Conservation (phyloP, 2,888 invertebrate genomes). For the Lasioglossum zephyrum region DNA sequence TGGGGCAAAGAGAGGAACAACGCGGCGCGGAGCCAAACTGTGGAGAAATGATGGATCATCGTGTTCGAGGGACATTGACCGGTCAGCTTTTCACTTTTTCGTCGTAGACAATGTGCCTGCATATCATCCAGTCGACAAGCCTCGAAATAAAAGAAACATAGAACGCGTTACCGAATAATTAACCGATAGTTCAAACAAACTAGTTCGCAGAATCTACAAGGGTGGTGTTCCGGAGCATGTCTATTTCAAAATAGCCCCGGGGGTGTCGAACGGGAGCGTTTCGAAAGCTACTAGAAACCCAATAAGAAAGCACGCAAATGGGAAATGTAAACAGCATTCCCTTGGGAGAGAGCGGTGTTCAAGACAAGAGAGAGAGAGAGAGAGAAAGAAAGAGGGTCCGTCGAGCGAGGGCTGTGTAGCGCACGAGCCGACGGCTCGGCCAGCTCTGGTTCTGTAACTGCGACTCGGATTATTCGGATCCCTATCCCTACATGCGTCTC, state of each 20-base stretch:
- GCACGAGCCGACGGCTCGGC: constrained; percentile 82
- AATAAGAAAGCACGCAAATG: constrained; percentile 5
- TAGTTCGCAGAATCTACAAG: neutral
- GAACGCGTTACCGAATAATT: constrained; percentile 1
- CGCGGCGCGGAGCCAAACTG: neutral
- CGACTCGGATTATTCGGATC: constrained; percentile 81
- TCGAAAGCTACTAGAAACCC: neutral
- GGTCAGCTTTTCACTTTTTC: neutral
- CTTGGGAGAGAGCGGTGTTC: neutral
- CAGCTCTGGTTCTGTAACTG: constrained; percentile 79
- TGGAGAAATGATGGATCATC: constrained; percentile 11
- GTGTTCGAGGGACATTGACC: constrained; percentile 8
- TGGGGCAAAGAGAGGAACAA: neutral
- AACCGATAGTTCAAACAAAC: neutral
- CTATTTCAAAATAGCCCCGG: neutral
- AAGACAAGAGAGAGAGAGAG: neutral
- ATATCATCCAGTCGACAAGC: too few species aligned
- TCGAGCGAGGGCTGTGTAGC: constrained; percentile 65
- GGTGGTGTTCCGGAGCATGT: neutral
- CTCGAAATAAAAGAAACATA: neutral
- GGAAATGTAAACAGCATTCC: neutral
- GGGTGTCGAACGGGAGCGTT: neutral
- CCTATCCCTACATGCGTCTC: constrained; percentile 77
- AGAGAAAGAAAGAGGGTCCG: neutral
- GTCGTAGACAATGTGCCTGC: neutral